These are phyloP conservation scores for Hypomecis punctinalis DNA, from an alignment of 2,888 invertebrate genomes.

Conservation along the genomic window DNA sequence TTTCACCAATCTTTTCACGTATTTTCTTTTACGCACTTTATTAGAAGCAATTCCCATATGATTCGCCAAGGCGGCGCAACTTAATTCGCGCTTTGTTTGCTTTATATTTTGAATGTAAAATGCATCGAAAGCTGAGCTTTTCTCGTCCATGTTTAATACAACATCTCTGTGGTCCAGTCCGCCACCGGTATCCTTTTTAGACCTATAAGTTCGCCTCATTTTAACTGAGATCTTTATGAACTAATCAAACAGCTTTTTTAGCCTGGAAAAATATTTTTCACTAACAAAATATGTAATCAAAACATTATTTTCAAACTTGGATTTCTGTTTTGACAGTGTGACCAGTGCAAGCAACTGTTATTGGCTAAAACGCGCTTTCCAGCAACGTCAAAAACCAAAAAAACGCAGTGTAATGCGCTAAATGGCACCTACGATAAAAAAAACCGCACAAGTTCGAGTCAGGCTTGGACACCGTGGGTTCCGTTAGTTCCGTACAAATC, in stretches of 20 bases:
- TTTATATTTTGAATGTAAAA: conserved; percentile 79
- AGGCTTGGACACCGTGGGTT: no score
- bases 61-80: conserved; percentile 61
- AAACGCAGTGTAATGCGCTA: no score
- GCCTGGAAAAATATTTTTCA: not conserved
- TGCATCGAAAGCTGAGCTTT: conserved; percentile 72
- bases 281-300: not conserved
- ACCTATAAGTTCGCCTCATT: conserved; percentile 73
- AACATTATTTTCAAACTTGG: not conserved
- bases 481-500: no score
- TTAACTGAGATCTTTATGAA: conserved; percentile 15
- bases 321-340: not conserved
- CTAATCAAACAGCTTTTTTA: not conserved
- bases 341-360: no score
- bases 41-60: conserved; percentile 56
- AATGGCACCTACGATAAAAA: no score
- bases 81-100: conserved; percentile 74
- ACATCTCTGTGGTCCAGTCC: conserved; percentile 68
- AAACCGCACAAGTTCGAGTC: no score
- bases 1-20: conserved; percentile 71
- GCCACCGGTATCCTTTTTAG: conserved; percentile 67
- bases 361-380: no score
- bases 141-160: conserved; percentile 64
- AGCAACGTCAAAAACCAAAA: no score
- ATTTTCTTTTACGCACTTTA: conserved; percentile 74